Base-by-base conservation (phyloP, 2,888 invertebrate genomes). In the Dolomedes plantarius region DNA sequence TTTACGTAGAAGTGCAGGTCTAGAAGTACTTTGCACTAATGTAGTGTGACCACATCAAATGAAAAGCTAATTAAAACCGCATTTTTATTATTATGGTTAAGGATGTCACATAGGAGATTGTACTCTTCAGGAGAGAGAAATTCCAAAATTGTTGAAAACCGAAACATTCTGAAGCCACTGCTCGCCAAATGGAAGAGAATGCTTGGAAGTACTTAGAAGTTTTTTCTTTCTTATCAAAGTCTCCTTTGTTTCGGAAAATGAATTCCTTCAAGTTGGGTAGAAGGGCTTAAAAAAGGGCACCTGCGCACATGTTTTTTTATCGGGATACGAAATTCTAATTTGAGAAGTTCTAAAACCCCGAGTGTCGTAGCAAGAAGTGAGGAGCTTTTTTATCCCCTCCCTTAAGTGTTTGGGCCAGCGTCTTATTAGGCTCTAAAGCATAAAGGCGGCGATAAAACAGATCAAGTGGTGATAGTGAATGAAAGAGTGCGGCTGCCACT, bases 391-490 rank as follows among this genome's bases (percentile, higher is more conserved):
- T 56, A n/a, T 56, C 23, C 56, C 56, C 5, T 56, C 56, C 56
- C 56, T 56, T 56, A 56, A 56, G 56, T 16, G 56, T 56, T 56
- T 56, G 16, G 19, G 56, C 23, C 23, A 56, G 23, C 23, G 19
- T 56, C 56, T 83, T 85, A 85, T 85, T 85, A 73, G 85, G 68
- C 46, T 78, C 62, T 78, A 72, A 56, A 75, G 71, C 75, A 65
- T 71, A 72, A 86, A 83, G 83, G 36, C 56, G 46, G 72, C 46
- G 83, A 83, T 76, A 75, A 86, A 83, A 80, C 76, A 76, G 80
- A 86, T 86, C 75, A 80, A 80, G 86, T 69, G 74, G 67, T 74
- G 78, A 86, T 86, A 78, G 85, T 79, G 82, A 75, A 31, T 75
- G 75, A 77, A 77, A 86, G 80, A 75, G 69, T 75, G 69, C 69